Percentiles rank a stretch among this genome's conserved stretches.
Conservation (phyloP, 2,888 invertebrate species). For the Microchrysa polita region DNA sequence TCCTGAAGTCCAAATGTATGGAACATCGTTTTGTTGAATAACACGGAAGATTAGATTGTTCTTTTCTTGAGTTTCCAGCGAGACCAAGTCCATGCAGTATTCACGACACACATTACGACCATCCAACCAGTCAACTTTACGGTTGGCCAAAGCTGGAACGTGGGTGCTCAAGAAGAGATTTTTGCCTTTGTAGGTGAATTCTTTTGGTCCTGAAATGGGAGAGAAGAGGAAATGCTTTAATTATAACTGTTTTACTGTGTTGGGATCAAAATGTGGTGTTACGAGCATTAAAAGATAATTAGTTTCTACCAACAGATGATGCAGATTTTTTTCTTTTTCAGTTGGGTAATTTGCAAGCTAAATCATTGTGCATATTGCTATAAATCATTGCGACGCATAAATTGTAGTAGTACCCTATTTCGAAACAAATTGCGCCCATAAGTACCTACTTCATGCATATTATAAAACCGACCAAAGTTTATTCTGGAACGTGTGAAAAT, state of each 20-base stretch:
- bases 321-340: too few relatives aligned
- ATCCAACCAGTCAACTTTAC: slow-evolving; percentile 89
- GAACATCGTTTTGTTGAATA: slow-evolving; percentile 87
- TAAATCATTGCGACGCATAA: too few relatives aligned
- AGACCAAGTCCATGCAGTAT: slow-evolving; percentile 93
- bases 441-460: too few relatives aligned
- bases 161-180: slow-evolving; percentile 90
- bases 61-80: slow-evolving; percentile 89
- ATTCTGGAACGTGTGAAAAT: slow-evolving; percentile 14
- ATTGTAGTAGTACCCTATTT: too few relatives aligned
- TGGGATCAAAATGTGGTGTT: too few relatives aligned
- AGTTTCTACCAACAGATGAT: too few relatives aligned
- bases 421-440: too few relatives aligned
- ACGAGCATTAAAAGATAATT: too few relatives aligned
- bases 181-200: slow-evolving; percentile 86
- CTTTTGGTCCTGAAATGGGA: slow-evolving; percentile 80
- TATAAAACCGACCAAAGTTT: background rate
- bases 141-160: slow-evolving; percentile 79
- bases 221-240: too few relatives aligned
- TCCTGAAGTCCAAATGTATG: slow-evolving; percentile 94
- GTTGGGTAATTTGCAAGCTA: too few relatives aligned
- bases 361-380: too few relatives aligned
- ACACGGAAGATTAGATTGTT: slow-evolving; percentile 89
- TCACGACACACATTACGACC: slow-evolving; percentile 91
- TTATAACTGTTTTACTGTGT: too few relatives aligned